Conservation (phyloP, 2,888 invertebrate species). For the Clanis bilineata region DNA sequence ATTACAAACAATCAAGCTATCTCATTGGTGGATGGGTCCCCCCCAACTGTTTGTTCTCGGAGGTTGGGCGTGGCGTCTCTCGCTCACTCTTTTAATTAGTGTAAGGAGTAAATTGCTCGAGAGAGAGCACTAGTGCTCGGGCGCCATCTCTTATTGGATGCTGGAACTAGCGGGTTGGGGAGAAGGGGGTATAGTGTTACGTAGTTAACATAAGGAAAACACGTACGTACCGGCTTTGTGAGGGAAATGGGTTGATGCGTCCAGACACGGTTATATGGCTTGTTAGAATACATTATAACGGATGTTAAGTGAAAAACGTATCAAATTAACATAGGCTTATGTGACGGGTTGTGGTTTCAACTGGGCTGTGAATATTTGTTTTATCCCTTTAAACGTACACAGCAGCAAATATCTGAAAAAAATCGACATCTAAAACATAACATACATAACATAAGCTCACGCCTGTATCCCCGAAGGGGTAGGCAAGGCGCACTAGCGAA, state of each 20-base stretch:
- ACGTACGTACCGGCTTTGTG: slow-evolving; percentile 70
- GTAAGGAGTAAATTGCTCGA: slow-evolving; percentile 82
- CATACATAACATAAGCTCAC: no score
- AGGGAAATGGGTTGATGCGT: slow-evolving; percentile 76
- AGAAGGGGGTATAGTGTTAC: slow-evolving; percentile 69
- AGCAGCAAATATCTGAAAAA: no score
- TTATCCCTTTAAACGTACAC: background rate
- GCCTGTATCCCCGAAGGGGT: no score
- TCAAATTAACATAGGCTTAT: background rate
- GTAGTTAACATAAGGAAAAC: slow-evolving; percentile 79
- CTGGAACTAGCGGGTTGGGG: slow-evolving; percentile 62
- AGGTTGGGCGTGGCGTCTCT: slow-evolving; percentile 70
- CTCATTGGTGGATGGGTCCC: slow-evolving; percentile 71
- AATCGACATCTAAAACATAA: no score
- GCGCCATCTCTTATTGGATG: slow-evolving; percentile 80
- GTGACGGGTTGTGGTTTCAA: background rate
- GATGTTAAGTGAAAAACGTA: background rate
- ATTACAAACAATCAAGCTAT: slow-evolving; percentile 81
- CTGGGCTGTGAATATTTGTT: background rate
- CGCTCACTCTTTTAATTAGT: slow-evolving; percentile 83
- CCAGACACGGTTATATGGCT: slow-evolving; percentile 65
- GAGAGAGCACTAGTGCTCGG: slow-evolving; percentile 75
- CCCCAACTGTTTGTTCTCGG: slow-evolving; percentile 79
- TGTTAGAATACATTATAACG: slow-evolving; percentile 38
- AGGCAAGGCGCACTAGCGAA: no score